A percentile compares a stretch with the other conserved stretches of the same genome.
Evolutionary conservation across 2,113 vertebrate genomes (phyloP).

Genomic region (Platichthys stellatus): DNA sequence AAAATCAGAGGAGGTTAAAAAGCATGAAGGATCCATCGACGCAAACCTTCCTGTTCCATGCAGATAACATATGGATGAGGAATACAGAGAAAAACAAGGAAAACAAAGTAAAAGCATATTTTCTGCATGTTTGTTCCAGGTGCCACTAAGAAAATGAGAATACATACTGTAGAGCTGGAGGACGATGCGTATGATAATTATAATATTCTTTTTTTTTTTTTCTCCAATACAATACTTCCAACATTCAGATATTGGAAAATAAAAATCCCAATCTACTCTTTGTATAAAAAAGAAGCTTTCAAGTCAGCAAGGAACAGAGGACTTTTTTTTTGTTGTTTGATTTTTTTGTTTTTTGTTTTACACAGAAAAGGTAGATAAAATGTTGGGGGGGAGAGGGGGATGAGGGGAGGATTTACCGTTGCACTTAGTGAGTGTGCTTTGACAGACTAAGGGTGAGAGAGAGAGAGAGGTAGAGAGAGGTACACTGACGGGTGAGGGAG

Average conservation of each 20-base stretch:
- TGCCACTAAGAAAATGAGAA: constrained; percentile 77
- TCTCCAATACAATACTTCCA: constrained; percentile 83
- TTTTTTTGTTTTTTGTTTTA: constrained; percentile 50
- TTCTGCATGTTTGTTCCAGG: constrained; percentile 87
- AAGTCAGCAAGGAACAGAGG: constrained; percentile 90
- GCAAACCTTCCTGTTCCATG: constrained; percentile 93
- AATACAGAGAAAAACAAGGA: constrained; percentile 80
- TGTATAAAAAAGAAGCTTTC: constrained; percentile 89
- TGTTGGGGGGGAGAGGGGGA: constrained; percentile 48
- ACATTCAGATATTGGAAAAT: constrained; percentile 83
- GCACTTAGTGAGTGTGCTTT: constrained; percentile 99
- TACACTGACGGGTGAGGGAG: constrained; percentile 9
- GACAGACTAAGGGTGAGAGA: constrained; percentile 84
- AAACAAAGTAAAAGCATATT: constrained; percentile 85
- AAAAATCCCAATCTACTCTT: constrained; percentile 86
- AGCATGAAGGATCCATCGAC: constrained; percentile 85
- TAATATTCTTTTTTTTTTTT: constrained; percentile 80
- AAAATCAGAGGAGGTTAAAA: constrained; percentile 87
- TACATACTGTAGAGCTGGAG: constrained; percentile 92
- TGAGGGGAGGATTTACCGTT: constrained; percentile 80
- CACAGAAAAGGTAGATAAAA: constrained; percentile 77
- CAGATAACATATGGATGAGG: constrained; percentile 90
- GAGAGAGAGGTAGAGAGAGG: constrained; percentile 74
- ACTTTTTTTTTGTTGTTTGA: constrained; percentile 40
- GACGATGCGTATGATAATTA: constrained; percentile 80